These are phyloP conservation scores for Mergus octosetaceus DNA, from an alignment of 2,797 vertebrate genomes.

Conservation along the genomic window DNA sequence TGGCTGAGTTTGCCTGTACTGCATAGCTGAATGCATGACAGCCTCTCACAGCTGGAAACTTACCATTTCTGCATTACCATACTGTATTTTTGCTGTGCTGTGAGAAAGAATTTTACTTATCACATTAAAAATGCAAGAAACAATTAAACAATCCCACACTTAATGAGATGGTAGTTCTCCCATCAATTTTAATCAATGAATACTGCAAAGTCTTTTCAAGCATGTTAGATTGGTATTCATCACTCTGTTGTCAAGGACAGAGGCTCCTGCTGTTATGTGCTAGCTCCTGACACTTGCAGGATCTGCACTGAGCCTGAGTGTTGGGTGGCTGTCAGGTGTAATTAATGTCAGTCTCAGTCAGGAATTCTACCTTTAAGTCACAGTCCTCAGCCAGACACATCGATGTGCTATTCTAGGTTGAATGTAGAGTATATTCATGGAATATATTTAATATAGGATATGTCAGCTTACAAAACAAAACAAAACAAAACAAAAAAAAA, in stretches of 20 bases:
- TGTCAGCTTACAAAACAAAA: neutral
- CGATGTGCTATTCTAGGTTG: neutral
- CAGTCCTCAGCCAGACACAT: neutral
- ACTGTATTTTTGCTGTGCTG: neutral
- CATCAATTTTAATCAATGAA: conserved; percentile 8
- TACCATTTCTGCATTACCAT: neutral
- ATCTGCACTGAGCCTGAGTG: neutral
- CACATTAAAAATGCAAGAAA: conserved; percentile 20
- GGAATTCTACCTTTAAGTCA: neutral
- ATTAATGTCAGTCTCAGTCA: neutral
- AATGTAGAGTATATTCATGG: neutral
- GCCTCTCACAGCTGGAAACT: neutral
- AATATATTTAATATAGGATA: neutral
- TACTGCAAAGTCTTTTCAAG: neutral
- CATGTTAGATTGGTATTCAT: neutral
- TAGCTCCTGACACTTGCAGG: conserved; percentile 16
- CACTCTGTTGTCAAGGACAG: neutral
- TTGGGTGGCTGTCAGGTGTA: conserved; percentile 15
- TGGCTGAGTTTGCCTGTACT: neutral
- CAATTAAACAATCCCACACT: neutral
- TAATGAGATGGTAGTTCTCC: neutral
- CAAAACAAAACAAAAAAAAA: too few relatives aligned
- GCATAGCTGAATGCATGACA: neutral
- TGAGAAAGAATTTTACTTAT: neutral
- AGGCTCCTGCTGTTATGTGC: neutral